Evolutionary conservation across 1,140 invertebrate genomes (phyloP).

Genomic region (Drosophila ficusphila): DNA sequence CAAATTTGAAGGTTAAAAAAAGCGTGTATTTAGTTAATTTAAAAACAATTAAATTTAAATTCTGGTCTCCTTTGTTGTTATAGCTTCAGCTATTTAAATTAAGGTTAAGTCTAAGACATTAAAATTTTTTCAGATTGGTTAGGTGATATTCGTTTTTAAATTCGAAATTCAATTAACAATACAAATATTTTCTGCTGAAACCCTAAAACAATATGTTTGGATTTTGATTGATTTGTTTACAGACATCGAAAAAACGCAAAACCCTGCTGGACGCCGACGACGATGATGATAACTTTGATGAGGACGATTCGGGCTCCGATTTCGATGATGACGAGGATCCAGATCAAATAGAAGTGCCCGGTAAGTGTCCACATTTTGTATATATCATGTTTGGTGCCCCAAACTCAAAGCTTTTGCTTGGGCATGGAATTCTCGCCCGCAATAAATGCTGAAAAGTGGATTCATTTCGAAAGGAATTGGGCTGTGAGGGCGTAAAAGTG

Average conservation of each 20-base stretch:
- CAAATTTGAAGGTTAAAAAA: too few species aligned
- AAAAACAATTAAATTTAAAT: too few species aligned
- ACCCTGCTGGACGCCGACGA: constrained; percentile 65
- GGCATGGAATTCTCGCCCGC: not conserved
- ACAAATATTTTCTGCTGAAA: too few species aligned
- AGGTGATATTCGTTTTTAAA: too few species aligned
- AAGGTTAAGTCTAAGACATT: too few species aligned
- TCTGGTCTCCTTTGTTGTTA: too few species aligned
- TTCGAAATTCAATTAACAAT: too few species aligned
- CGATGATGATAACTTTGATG: constrained; percentile 84
- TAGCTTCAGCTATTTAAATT: too few species aligned
- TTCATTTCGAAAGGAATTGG: constrained; percentile 15
- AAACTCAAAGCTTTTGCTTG: not conserved
- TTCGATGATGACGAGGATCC: constrained; percentile 95
- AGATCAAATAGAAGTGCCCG: constrained; percentile 95
- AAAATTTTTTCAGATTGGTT: too few species aligned
- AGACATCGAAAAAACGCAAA: constrained; percentile 79
- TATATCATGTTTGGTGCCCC: not conserved
- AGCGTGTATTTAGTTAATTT: too few species aligned
- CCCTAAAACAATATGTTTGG: too few species aligned
- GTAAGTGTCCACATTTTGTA: constrained; percentile 84
- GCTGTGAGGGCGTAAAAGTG: not conserved
- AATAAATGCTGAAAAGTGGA: constrained; percentile 22
- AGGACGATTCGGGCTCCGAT: constrained; percentile 90
- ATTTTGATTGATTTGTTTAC: too few species aligned